Evolutionary conservation across 2,888 invertebrate genomes (phyloP).

Genomic region (Tubulanus polymorphus): DNA sequence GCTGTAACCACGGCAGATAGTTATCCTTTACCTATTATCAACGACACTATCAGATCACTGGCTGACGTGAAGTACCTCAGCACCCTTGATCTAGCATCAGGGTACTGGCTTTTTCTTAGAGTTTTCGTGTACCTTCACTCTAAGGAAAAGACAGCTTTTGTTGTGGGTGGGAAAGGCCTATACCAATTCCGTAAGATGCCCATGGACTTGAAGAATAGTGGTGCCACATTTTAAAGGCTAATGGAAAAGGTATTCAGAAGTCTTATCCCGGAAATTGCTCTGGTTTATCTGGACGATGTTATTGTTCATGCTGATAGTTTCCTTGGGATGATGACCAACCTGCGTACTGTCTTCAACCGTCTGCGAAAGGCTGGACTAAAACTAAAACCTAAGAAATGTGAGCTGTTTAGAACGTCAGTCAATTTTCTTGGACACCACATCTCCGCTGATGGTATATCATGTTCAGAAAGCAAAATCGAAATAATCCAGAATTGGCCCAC

Average conservation of each 20-base stretch:
- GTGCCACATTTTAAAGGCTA: conserved; percentile 17
- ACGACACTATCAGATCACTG: too few relatives aligned
- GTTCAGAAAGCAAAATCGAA: conserved; percentile 19
- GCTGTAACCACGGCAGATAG: too few relatives aligned
- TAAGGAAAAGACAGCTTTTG: conserved; percentile 24
- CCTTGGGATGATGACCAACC: conserved; percentile 14
- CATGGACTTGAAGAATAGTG: conserved; percentile 17
- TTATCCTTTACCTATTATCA: too few relatives aligned
- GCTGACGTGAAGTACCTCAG: too few relatives aligned
- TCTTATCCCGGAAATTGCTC: conserved; percentile 18
- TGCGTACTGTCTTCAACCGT: conserved; percentile 15
- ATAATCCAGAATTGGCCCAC: conserved; percentile 17
- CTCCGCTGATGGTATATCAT: conserved; percentile 13
- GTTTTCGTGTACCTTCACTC: too few relatives aligned
- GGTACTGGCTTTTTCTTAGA: too few relatives aligned
- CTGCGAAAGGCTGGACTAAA: conserved; percentile 18
- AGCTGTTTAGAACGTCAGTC: conserved; percentile 11
- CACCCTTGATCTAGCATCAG: too few relatives aligned
- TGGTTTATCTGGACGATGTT: conserved; percentile 20
- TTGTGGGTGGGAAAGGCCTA: conserved; percentile 18
- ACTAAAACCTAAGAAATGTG: conserved; percentile 21
- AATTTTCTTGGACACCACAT: conserved; percentile 17
- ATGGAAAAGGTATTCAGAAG: conserved; percentile 20
- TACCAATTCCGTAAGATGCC: conserved; percentile 18
- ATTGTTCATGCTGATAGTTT: conserved; percentile 15